Conservation (phyloP, 35 echinoderm and acorn worm genomes). For the Stichopus chloronotus region DNA sequence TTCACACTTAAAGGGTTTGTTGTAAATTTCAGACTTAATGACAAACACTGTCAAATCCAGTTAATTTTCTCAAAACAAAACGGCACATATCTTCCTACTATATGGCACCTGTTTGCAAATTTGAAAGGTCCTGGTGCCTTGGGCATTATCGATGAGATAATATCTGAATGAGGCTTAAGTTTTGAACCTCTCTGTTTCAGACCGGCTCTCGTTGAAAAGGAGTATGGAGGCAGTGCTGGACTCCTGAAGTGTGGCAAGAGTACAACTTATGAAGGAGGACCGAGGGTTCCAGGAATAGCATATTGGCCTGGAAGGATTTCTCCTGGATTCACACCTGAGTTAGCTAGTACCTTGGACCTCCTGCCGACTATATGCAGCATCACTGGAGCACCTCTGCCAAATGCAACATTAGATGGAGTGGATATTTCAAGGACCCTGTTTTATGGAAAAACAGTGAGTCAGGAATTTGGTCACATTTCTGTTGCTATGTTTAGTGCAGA, state of each 20-base stretch:
- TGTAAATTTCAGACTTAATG: no score
- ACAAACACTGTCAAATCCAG: no score
- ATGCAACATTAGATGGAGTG: slow-evolving; percentile 63
- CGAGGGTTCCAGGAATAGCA: slow-evolving; percentile 67
- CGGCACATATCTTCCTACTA: not conserved
- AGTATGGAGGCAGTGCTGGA: slow-evolving; percentile 61
- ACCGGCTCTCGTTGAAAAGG: slow-evolving; percentile 45
- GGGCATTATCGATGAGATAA: no score
- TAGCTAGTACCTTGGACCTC: slow-evolving; percentile 59
- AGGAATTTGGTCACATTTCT: not conserved
- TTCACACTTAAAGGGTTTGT: no score
- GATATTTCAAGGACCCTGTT: slow-evolving; percentile 64
- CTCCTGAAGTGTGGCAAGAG: slow-evolving; percentile 79
- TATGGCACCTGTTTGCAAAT: no score
- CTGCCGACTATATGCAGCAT: slow-evolving; percentile 68
- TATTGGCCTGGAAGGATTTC: slow-evolving; percentile 61
- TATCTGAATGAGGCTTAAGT: not conserved
- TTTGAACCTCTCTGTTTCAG: slow-evolving; percentile 6
- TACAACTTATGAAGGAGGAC: slow-evolving; percentile 75
- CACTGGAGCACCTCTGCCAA: slow-evolving; percentile 55
- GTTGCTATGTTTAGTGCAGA: not conserved
- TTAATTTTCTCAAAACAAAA: not conserved
- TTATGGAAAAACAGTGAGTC: slow-evolving; percentile 28
- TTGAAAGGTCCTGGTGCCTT: no score
- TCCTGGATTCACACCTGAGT: slow-evolving; percentile 57